Evolutionary conservation across 53 echinoderm and acorn worm genomes (phyloP).

Genomic region (Paelopatides confundens): DNA sequence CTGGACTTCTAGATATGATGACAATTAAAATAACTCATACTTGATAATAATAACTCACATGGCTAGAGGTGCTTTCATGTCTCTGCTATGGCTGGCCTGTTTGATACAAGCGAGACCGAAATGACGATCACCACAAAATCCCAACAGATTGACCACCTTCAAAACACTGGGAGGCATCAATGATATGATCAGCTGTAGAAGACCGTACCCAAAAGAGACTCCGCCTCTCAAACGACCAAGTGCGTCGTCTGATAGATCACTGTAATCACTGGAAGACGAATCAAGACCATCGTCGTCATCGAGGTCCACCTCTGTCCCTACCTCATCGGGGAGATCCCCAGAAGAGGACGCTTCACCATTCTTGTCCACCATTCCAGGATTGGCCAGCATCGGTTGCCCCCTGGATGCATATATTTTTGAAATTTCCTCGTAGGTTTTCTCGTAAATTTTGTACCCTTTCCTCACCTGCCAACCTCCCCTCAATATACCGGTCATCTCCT

Average conservation of each 20-base stretch:
- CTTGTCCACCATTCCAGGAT: slow-evolving; percentile 68
- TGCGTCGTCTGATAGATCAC: slow-evolving; percentile 67
- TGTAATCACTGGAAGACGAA: slow-evolving; percentile 58
- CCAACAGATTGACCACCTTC: slow-evolving; percentile 92
- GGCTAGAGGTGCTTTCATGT: slow-evolving; percentile 97
- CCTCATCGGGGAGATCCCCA: slow-evolving; percentile 22
- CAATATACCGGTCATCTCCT: slow-evolving; percentile 73
- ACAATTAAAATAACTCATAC: too few species aligned
- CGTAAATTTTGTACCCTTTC: slow-evolving; percentile 94
- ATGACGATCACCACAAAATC: slow-evolving; percentile 87
- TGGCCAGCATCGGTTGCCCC: slow-evolving; percentile 78
- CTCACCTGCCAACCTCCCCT: slow-evolving; percentile 89
- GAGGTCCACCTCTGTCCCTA: not conserved
- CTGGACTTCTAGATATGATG: too few species aligned
- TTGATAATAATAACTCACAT: slow-evolving; percentile 70
- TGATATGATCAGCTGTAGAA: slow-evolving; percentile 90
- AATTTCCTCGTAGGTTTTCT: slow-evolving; percentile 90
- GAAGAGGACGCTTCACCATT: slow-evolving; percentile 54
- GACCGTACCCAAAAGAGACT: slow-evolving; percentile 90
- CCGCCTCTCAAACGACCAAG: slow-evolving; percentile 73
- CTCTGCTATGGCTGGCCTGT: slow-evolving; percentile 83
- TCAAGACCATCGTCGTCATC: slow-evolving; percentile 46
- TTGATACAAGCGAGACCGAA: slow-evolving; percentile 89
- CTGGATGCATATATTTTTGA: slow-evolving; percentile 68
- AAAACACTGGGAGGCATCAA: slow-evolving; percentile 98